These are phyloP conservation scores for Oopsacas minuta DNA, from an alignment of 37 sponge, comb jelly and placozoan species.

Conservation along the genomic window DNA sequence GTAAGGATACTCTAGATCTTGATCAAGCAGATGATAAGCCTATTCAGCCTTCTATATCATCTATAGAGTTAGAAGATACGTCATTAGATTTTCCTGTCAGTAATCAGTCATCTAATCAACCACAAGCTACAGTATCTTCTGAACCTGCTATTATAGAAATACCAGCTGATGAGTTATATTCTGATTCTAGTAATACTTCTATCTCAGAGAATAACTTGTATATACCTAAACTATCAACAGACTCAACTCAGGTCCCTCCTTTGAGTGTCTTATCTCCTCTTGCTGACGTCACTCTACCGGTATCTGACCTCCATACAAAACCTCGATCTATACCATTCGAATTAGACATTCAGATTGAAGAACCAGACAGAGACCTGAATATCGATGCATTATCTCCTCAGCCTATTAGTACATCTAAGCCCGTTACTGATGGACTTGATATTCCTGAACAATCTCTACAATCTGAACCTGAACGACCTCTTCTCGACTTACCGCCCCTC, in stretches of 20 bases:
- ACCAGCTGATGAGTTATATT: background rate
- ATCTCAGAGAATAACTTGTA: background rate
- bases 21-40: background rate
- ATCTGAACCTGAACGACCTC: background rate
- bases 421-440: background rate
- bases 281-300: background rate
- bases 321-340: background rate
- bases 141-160: background rate
- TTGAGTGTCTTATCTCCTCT: background rate
- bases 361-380: background rate
- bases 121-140: background rate
- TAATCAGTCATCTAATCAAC: background rate
- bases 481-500: too few species aligned
- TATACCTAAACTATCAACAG: background rate
- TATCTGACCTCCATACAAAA: background rate
- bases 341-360: background rate
- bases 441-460: background rate
- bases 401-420: background rate
- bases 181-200: background rate
- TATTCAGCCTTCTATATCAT: background rate
- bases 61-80: background rate
- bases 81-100: background rate
- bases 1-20: background rate
- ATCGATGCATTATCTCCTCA: background rate
- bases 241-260: background rate